These are phyloP conservation scores for Eupithecia tripunctaria DNA, from an alignment of 2,888 invertebrate species.

Conservation along the genomic window DNA sequence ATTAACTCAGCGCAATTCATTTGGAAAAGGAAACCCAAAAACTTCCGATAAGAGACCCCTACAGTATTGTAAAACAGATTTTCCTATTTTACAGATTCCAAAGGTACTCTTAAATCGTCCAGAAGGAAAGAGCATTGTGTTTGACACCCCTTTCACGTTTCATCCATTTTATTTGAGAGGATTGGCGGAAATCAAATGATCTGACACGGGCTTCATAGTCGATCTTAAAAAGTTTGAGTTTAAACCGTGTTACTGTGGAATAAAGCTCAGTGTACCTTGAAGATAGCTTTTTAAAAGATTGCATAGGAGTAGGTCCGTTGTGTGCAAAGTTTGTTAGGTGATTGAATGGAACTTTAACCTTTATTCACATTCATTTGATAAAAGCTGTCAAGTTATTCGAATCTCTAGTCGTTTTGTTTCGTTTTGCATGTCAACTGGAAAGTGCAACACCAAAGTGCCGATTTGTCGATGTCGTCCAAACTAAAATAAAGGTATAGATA, in stretches of 20 bases:
- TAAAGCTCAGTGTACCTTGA: slow-evolving; percentile 26
- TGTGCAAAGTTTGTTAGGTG: not conserved
- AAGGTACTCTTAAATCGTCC: slow-evolving; percentile 30
- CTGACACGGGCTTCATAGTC: slow-evolving; percentile 33
- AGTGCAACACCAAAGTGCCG: no score
- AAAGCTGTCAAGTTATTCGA: not conserved
- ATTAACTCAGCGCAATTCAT: slow-evolving; percentile 5
- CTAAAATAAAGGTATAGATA: no score
- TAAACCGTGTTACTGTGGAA: slow-evolving; percentile 26
- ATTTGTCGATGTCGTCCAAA: no score
- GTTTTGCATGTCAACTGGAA: no score
- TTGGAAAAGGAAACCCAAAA: not conserved
- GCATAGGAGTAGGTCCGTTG: slow-evolving; percentile 23
- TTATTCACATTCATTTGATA: not conserved
- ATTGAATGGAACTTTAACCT: not conserved
- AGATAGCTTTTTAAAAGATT: slow-evolving; percentile 36
- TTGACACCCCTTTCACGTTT: slow-evolving; percentile 47
- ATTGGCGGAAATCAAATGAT: slow-evolving; percentile 48
- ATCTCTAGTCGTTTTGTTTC: not conserved
- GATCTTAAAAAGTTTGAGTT: slow-evolving; percentile 27
- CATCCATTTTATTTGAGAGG: slow-evolving; percentile 47
- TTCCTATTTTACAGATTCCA: slow-evolving; percentile 14
- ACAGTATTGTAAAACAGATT: slow-evolving; percentile 13
- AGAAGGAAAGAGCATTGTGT: slow-evolving; percentile 37
- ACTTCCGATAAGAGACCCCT: not conserved